A percentile compares a stretch with the other conserved stretches of the same genome.
These are phyloP conservation scores for Xestia c-nigrum DNA, from an alignment of 2,888 invertebrate genomes.

Conservation along the genomic window DNA sequence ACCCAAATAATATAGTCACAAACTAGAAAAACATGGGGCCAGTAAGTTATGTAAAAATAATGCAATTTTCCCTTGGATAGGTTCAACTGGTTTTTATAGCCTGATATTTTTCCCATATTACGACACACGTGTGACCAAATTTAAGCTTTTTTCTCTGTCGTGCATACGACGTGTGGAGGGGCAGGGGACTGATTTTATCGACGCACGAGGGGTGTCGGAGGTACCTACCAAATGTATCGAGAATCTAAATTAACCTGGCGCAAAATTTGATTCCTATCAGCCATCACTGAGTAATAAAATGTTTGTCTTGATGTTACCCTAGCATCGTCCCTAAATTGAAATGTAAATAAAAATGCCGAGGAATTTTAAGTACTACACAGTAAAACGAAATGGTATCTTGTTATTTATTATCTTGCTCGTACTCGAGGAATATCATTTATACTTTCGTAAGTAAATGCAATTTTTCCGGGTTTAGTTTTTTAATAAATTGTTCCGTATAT, in stretches of 20 bases:
- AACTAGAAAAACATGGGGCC: constrained; percentile 28
- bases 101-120: constrained; percentile 66
- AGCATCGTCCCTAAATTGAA: constrained; percentile 54
- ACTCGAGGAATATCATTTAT: constrained; percentile 27
- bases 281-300: constrained; percentile 67
- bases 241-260: constrained; percentile 74
- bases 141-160: constrained; percentile 68
- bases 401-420: constrained; percentile 46
- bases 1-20: constrained; percentile 18
- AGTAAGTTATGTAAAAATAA: constrained; percentile 62
- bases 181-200: constrained; percentile 75
- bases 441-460: constrained; percentile 35
- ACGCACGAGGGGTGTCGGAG: constrained; percentile 66
- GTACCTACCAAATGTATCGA: constrained; percentile 71
- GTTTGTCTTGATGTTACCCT: constrained; percentile 55
- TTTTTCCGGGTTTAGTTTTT: constrained; percentile 25
- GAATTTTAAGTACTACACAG: constrained; percentile 47
- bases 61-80: constrained; percentile 59
- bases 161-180: constrained; percentile 68
- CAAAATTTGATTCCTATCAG: constrained; percentile 73
- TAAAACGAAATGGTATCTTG: constrained; percentile 48
- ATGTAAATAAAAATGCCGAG: constrained; percentile 57
- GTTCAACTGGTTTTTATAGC: constrained; percentile 62
- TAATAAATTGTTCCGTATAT: constrained; percentile 14
- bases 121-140: constrained; percentile 73